phyloP scores from a whole-genome alignment of 2,888 invertebrate genomes.

The Dexiosoma caninum region DNA sequence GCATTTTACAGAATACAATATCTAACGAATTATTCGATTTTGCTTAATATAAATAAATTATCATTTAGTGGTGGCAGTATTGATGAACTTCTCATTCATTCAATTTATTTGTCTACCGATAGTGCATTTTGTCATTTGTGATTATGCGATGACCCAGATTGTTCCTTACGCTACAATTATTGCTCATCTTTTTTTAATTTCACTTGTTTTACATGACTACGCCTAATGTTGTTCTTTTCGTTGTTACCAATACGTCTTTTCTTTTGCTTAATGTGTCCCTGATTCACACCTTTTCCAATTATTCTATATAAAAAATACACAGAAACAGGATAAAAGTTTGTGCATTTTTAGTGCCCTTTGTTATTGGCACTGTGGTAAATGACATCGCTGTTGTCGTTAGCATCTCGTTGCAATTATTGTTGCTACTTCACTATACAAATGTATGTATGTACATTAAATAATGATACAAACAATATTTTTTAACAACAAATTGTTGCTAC shows the following conservation, averaged over 20 bases:
- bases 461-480: constrained; percentile 14
- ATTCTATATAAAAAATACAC: not conserved
- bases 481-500: constrained; percentile 58
- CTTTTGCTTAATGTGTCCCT: constrained; percentile 27
- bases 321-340: constrained; percentile 7
- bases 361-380: constrained; percentile 41
- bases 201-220: not conserved
- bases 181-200: constrained; percentile 17
- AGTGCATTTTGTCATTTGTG: constrained; percentile 28
- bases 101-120: constrained; percentile 15
- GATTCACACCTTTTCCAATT: constrained; percentile 42
- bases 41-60: no score
- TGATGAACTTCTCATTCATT: no score
- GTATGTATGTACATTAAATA: no score
- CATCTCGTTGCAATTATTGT: not conserved
- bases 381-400: not conserved
- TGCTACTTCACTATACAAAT: not conserved
- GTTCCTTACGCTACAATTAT: constrained; percentile 34
- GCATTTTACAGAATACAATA: no score
- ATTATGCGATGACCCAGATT: constrained; percentile 55
- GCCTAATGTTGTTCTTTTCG: not conserved
- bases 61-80: no score
- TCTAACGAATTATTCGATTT: no score
- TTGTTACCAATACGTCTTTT: not conserved
- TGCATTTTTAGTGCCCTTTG: constrained; percentile 25